Evolutionary conservation across 2,888 invertebrate genomes (phyloP).

Genomic region (Drosophila anceps): DNA sequence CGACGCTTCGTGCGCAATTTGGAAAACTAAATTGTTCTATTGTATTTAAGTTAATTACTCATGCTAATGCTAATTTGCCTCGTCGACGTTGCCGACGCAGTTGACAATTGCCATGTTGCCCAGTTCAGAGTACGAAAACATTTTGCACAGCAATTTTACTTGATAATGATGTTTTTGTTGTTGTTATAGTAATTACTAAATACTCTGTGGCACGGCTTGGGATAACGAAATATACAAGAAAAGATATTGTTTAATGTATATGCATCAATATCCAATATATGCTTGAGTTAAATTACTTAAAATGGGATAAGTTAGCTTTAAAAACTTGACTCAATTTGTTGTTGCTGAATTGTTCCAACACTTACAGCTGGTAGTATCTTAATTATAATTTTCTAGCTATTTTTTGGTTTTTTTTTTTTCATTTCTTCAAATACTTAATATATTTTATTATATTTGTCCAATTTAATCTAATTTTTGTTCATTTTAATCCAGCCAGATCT

Average conservation of each 20-base stretch:
- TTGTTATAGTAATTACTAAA: conserved; percentile 27
- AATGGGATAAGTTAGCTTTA: not conserved
- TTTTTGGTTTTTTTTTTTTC: not conserved
- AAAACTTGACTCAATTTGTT: not conserved
- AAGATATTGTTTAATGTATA: not conserved
- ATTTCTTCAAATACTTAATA: not conserved
- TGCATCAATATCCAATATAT: not conserved
- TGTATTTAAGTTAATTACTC: conserved; percentile 82
- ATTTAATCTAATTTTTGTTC: no score
- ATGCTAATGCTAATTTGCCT: conserved; percentile 76
- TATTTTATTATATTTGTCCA: not conserved
- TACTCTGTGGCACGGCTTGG: not conserved
- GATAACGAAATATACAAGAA: not conserved
- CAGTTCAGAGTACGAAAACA: conserved; percentile 11
- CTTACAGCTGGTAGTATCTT: not conserved
- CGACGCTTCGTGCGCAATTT: conserved; percentile 66
- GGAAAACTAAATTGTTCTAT: conserved; percentile 78
- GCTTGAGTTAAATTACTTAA: not conserved
- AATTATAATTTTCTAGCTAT: no score
- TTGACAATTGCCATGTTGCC: conserved; percentile 61
- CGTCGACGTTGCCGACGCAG: conserved; percentile 37
- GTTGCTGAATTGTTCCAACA: no score
- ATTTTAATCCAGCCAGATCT: not conserved
- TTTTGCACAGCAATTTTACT: conserved; percentile 19
- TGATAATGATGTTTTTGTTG: conserved; percentile 14